These are phyloP conservation scores for Ptilorrhoa leucosticta DNA, from an alignment of 2,113 vertebrate species.

Conservation along the genomic window DNA sequence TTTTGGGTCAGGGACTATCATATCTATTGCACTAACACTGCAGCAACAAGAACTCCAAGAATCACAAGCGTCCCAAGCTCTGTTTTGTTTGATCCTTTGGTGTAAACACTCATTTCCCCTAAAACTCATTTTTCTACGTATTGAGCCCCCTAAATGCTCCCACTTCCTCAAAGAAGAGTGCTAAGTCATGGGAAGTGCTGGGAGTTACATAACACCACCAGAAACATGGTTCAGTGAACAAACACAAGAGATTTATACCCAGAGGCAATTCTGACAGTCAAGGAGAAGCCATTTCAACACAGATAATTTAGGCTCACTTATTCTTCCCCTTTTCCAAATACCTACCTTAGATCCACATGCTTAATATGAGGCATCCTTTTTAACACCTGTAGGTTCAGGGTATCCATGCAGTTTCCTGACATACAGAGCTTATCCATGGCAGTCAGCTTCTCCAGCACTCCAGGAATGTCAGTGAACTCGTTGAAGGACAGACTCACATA, in stretches of 20 bases:
- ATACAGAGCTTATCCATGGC: slow-evolving; percentile 94
- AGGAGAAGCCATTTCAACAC: background rate
- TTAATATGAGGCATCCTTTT: slow-evolving; percentile 86
- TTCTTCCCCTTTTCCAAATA: background rate
- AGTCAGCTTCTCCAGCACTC: slow-evolving; percentile 86
- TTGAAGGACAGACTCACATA: slow-evolving; percentile 97
- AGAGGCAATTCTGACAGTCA: background rate
- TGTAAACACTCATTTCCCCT: background rate
- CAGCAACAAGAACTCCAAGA: background rate
- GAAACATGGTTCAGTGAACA: background rate
- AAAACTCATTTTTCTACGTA: background rate
- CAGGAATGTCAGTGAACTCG: slow-evolving; percentile 86
- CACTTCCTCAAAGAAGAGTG: background rate
- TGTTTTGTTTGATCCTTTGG: background rate
- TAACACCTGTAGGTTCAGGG: slow-evolving; percentile 81
- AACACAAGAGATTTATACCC: background rate
- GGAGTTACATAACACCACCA: background rate
- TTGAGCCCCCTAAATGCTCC: background rate
- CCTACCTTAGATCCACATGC: slow-evolving; percentile 90
- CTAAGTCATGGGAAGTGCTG: background rate
- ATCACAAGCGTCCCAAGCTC: background rate
- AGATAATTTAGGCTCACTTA: background rate
- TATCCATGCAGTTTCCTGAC: slow-evolving; percentile 89
- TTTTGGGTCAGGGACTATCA: background rate
- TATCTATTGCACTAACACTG: background rate